Percentiles rank a stretch among this genome's conserved stretches.
Evolutionary conservation across 1,140 invertebrate species (phyloP).

Genomic region (Atta cephalotes): DNA sequence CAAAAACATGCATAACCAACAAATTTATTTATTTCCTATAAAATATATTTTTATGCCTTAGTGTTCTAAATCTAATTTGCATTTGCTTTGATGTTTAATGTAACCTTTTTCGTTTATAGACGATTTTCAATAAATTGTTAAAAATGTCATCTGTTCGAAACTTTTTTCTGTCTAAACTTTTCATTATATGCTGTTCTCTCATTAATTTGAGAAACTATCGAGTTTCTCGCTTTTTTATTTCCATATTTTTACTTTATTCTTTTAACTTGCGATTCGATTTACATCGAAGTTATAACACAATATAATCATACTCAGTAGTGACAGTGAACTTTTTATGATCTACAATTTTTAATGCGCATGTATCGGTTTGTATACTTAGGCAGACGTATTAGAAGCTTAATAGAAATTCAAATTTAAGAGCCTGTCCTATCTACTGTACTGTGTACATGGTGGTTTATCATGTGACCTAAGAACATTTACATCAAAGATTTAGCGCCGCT

Average conservation of each 20-base stretch:
- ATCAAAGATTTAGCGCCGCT: too few relatives aligned
- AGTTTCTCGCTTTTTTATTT: neutral
- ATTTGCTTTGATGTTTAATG: neutral
- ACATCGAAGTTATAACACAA: too few relatives aligned
- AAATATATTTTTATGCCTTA: constrained; percentile 26
- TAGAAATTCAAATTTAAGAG: too few relatives aligned
- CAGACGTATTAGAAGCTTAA: too few relatives aligned
- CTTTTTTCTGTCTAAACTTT: constrained; percentile 1
- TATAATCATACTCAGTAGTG: too few relatives aligned
- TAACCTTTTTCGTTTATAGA: neutral
- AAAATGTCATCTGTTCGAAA: neutral
- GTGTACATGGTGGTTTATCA: too few relatives aligned
- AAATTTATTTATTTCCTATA: neutral
- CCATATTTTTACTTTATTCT: neutral
- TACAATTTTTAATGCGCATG: too few relatives aligned
- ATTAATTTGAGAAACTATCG: constrained; percentile 18
- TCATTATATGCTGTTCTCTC: neutral
- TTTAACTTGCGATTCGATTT: too few relatives aligned
- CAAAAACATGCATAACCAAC: neutral
- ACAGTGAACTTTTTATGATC: too few relatives aligned
- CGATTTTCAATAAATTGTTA: neutral
- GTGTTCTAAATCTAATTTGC: constrained; percentile 21
- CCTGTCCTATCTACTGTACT: too few relatives aligned
- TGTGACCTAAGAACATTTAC: too few relatives aligned
- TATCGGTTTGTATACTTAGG: too few relatives aligned